Conservation (phyloP, 2,113 vertebrate genomes). For the Myiopsitta monachus region DNA sequence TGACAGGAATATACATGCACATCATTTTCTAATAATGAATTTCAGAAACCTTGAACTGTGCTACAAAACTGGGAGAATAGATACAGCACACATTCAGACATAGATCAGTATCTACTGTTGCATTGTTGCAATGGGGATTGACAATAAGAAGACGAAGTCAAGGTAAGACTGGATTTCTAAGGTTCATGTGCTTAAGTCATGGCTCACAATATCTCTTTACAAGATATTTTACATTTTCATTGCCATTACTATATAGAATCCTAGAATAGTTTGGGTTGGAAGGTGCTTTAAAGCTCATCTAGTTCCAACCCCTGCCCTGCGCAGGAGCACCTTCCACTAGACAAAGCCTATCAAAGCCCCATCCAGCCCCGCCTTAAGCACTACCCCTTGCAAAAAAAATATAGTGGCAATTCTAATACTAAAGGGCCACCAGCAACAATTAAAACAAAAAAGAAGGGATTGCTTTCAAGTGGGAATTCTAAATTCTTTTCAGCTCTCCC, state of each 20-base stretch:
- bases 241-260: neutral
- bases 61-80: neutral
- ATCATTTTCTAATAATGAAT: neutral
- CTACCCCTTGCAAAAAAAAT: neutral
- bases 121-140: neutral
- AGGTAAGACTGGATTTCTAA: neutral
- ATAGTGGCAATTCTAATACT: neutral
- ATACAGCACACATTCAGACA: rapidly evolving
- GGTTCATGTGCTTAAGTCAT: neutral
- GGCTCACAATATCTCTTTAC: neutral
- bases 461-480: neutral
- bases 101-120: neutral
- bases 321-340: neutral
- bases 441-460: neutral
- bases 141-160: neutral
- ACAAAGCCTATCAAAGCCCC: neutral
- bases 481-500: neutral
- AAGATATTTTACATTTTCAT: neutral
- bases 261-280: neutral
- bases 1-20: neutral
- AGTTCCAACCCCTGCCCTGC: neutral
- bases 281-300: neutral
- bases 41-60: neutral
- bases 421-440: neutral
- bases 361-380: neutral